Base-by-base conservation (phyloP, 2,113 vertebrate species). In the Lota lota region DNA sequence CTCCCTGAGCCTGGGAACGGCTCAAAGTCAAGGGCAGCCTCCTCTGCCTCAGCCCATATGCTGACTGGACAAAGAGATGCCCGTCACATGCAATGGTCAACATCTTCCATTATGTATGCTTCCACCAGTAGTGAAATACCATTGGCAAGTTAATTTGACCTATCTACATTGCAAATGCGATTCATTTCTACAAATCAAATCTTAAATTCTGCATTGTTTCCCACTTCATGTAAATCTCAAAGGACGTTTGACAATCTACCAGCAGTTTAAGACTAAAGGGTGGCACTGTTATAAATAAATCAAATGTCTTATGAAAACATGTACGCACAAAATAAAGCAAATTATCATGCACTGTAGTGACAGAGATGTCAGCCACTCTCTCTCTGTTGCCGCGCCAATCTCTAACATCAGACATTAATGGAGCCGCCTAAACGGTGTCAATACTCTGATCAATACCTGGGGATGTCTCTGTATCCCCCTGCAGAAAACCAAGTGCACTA, bases 391-490 rank as follows among this genome's bases (percentile, higher is more conserved):
- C 77, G 70, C 75, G 68, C 65, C 79, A 82, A 78, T 73, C 77
- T 73, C 77, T 72, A 85, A 86, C 83, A 80, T 85, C 81, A 85
- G 72, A 73, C 81, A 85, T 86, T 83, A 90, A 90, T 87, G 85
- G 83, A 89, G 80, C 73, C 75, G 69, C 90, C 28, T 84, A 88
- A 85, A 88, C 88, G 79, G 88, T 90, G 86, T 90, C 88, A 91
- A 92, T 89, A 91, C 76, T 58, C 63, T 71, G 86, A 89, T 90
- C 91, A 89, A 90, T 90, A 89, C 64, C 69, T 79, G 68, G 69
- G 79, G 79, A 86, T 83, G 79, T 87, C 86, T 90, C 77, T 61
- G 83, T 83, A 88, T 85, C 74, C 81, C 22, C 79, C 82, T 63
- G 77, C 82, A 84, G 85, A 84, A 78, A 87, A 86, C 74, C 72